phyloP scores from a whole-genome alignment of 1,140 invertebrate species.

The Sitophilus oryzae region DNA sequence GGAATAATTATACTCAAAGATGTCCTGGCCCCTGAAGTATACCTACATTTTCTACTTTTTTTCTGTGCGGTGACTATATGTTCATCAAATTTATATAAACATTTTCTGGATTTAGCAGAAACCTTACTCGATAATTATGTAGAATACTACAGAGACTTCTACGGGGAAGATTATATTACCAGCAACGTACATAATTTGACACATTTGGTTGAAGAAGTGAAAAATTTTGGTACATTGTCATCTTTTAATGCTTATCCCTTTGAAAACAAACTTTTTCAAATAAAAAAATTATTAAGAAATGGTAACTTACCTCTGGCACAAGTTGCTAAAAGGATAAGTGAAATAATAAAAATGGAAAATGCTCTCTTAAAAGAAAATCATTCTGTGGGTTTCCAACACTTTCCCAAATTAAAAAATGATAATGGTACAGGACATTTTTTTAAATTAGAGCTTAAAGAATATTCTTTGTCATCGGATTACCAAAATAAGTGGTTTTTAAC shows the following conservation, averaged over 20 bases:
- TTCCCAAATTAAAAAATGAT: too few species aligned
- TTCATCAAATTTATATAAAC: slow-evolving; percentile 17
- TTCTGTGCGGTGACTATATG: slow-evolving; percentile 29
- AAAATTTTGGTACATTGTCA: slow-evolving; percentile 28
- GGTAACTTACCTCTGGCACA: slow-evolving; percentile 28
- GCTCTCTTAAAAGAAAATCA: too few species aligned
- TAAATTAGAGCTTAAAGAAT: too few species aligned
- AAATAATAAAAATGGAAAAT: slow-evolving; percentile 10
- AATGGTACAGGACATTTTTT: too few species aligned
- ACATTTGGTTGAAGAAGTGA: slow-evolving; percentile 32
- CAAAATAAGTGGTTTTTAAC: too few species aligned
- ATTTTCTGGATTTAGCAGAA: slow-evolving; percentile 23
- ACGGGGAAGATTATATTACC: slow-evolving; percentile 30
- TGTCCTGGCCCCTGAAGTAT: slow-evolving; percentile 18
- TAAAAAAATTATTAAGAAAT: slow-evolving; percentile 29
- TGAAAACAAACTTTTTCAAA: slow-evolving; percentile 13
- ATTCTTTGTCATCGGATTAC: too few species aligned
- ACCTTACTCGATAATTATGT: slow-evolving; percentile 12
- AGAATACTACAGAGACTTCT: slow-evolving; percentile 17
- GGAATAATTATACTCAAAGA: slow-evolving; percentile 29
- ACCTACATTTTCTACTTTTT: slow-evolving; percentile 24
- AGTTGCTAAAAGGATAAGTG: slow-evolving; percentile 24
- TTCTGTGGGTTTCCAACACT: too few species aligned
- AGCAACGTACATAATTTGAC: slow-evolving; percentile 32
- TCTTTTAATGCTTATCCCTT: slow-evolving; percentile 23